Evolutionary conservation across 2,888 invertebrate genomes (phyloP), one percentile per base, ranked within the genome.

Genomic region (Polydrusus cervinus): DNA sequence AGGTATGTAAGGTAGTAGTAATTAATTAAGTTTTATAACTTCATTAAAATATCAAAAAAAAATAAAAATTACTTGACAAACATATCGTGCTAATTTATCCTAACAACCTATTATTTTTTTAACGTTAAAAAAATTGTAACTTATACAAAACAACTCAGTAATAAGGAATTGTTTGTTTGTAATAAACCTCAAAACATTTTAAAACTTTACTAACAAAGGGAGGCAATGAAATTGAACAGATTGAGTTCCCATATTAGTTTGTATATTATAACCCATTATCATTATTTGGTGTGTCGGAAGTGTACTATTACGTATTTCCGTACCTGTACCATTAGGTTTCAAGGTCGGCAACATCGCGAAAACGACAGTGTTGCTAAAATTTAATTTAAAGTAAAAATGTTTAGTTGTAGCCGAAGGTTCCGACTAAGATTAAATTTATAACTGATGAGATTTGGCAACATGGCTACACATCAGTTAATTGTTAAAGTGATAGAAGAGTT

Each of bases 221-320:
- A 64, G 47, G 64, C 45, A 64, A 64, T 64, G 49, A 64, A 76
- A 75, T 55, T 76, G 71, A 80, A 79, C 80, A 78, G 79, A 80
- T 79, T 73, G 66, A 71, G 78, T 82, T 84, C 82, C 80, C 81
- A 83, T 83, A 85, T 83, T 82, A 81, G 80, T 80, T 83, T 78
- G 38, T 77, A 83, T 83, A 84, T 84, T 83, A 84, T 83, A 78
- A 80, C 76, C 80, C 81, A 83, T 83, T 83, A 66, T 66, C 55
- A 71, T 71, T 67, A 74, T 60, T 73, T 76, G 67, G 53, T 83
- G 80, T 83, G 85, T 85, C 85, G 85, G 86, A 86, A 84, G 84
- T 83, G 80, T 83, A 82, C 82, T 80, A 85, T 85, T 85, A 85
- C 76, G 78, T 70, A 82, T 83, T 84, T 84, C 84, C 85, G 85